Base-by-base conservation (phyloP, 2,113 vertebrate genomes). In the Megaptera novaeangliae region DNA sequence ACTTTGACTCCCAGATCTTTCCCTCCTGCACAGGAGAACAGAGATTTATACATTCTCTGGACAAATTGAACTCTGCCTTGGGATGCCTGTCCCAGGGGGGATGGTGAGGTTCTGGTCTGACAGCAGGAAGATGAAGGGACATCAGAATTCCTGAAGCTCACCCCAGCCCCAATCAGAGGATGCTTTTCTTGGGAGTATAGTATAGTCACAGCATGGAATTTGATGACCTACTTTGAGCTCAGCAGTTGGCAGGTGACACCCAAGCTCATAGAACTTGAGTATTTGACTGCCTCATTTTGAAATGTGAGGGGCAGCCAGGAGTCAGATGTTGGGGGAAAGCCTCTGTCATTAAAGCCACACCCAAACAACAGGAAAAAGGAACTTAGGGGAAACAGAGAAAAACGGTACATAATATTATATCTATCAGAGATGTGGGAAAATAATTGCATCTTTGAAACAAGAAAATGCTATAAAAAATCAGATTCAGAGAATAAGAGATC, bases 401-500 rank as follows among this genome's bases (percentile, higher is more conserved):
- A 63, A 17, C n/a, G 36, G 74, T 34, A 1, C 57, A 2, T 77
- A 52, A 23, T 68, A 72, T 57, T 49, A 41, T 46, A 41, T 57
- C 27, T 64, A 80, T 63, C 41, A 71, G 80, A 78, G 59, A 86
- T 14, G 29, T 41, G 57, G 46, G 49, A 69, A 81, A 92, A 41
- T 89, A 44, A 59, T 88, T n/a, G 10, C 44, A 44, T 78, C 92
- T 89, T 86, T 89, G 41, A 92, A 94, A 57, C 8, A 89, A 95
- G 86, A 86, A 52, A n/a, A 83, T 57, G 12, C 34, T 78, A 57
- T 77, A 14, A 41, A 96, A 96, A 52, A 44, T 81, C 27, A 82
- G 68, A 41, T 55, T 75, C 34, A 8, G 46, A 83, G 39, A 49
- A 44, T 68, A 63, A 74, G 63, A 77, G 57, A 39, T 75, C 17